phyloP scores from a whole-genome alignment of 2,113 vertebrate genomes.

The Conger conger region DNA sequence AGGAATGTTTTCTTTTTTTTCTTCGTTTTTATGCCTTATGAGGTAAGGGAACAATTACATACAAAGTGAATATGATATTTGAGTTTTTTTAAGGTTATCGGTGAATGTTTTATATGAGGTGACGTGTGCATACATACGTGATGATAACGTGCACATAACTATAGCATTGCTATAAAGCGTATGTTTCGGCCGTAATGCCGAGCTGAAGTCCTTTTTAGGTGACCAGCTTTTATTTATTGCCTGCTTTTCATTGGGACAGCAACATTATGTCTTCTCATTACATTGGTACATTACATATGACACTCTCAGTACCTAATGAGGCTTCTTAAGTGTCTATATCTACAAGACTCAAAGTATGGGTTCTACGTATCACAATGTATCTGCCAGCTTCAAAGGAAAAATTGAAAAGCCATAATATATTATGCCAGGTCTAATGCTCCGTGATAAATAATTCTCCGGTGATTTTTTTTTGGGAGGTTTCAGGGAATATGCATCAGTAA shows the following conservation, averaged over 20 bases:
- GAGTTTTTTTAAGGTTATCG: neutral
- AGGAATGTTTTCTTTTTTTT: neutral
- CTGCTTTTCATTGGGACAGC: neutral
- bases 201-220: neutral
- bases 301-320: neutral
- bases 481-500: too few species aligned
- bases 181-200: neutral
- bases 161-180: neutral
- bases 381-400: too few species aligned
- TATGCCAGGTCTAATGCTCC: too few species aligned
- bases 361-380: too few species aligned
- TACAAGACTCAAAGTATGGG: too few species aligned
- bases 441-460: too few species aligned
- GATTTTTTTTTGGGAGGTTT: too few species aligned
- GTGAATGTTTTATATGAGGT: slow-evolving; percentile 14
- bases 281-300: neutral
- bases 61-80: neutral
- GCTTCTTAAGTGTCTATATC: too few species aligned
- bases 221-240: neutral
- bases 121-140: neutral
- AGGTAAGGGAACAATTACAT: slow-evolving; percentile 1
- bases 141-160: too few species aligned
- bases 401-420: too few species aligned
- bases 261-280: neutral
- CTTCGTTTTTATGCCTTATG: too few species aligned